Base-by-base conservation (phyloP, 2,797 vertebrate genomes). In the Malurus splendens region DNA sequence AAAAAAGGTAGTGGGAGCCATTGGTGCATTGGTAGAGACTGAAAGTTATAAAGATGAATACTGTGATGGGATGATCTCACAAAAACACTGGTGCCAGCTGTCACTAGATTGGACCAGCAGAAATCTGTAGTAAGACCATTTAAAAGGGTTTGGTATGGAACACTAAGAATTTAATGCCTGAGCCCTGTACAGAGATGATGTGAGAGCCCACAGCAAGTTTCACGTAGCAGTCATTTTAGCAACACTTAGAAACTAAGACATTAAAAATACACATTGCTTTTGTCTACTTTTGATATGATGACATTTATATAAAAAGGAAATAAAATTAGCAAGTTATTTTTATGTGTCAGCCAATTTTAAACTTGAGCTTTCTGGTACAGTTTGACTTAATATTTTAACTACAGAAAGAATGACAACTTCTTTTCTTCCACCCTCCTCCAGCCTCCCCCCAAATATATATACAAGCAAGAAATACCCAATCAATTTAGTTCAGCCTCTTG, bases 401-500 rank as follows among this genome's bases (percentile, higher is more conserved):
- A 71, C 20, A 64, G 59, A 88, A 85, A 86, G 85, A 94, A 94
- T 18, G 52, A 92, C 47, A 89, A 78, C 6, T 14, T 54, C 54
- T 90, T 72, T 87, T 89, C 71, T 87, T 68, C 50, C 10, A 2
- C 19, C 15, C 39, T 84, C 33, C 30, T 83, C 59, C 61, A 75
- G 41, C 39, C n/a, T 72, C 18, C 16, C 48, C 33, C 5, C 51
- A 83, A 60, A 72, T 38, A 86, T 3, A 47, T 27, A 86, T 4
- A 6, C n/a, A 86, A 47, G 44, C 32, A 39, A 47, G 72, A 90
- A 88, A 80, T 27, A 88, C 81, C 78, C 96, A 98, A 98, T 98
- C 99, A 97, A 97, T 98, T 98, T 98, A 97, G 98, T 99, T 99
- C 98, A 98, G 98, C 98, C 98, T 98, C 94, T 98, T 97, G 96